phyloP scores from a whole-genome alignment of 1,140 invertebrate genomes.

The Bombus confusus region DNA sequence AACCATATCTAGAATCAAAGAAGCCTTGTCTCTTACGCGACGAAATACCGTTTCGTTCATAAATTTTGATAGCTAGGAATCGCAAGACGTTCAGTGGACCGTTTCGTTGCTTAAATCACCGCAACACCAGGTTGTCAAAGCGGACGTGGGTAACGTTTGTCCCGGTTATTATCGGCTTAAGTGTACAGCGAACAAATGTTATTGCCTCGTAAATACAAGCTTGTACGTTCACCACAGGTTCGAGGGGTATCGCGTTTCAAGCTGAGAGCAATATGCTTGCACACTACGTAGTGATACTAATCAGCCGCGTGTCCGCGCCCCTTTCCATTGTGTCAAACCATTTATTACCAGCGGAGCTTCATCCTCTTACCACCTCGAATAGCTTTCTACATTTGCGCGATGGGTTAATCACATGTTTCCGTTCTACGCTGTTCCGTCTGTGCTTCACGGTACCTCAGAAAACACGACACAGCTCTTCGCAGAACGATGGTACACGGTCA shows the following conservation, averaged over 20 bases:
- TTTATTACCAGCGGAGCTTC: constrained; percentile 62
- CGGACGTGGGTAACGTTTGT: constrained; percentile 43
- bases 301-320: constrained; percentile 64
- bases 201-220: constrained; percentile 65
- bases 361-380: constrained; percentile 60
- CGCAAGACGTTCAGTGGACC: not conserved
- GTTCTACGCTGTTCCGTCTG: not conserved
- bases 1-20: too few species aligned
- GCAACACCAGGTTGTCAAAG: constrained; percentile 37
- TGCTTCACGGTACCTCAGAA: too few species aligned
- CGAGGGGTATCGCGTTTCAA: constrained; percentile 59
- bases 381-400: constrained; percentile 57
- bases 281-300: constrained; percentile 58
- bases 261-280: constrained; percentile 50
- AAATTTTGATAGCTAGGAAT: constrained; percentile 39
- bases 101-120: constrained; percentile 60
- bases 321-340: constrained; percentile 71
- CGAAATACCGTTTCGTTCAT: constrained; percentile 31
- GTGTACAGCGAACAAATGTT: constrained; percentile 62
- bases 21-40: not conserved
- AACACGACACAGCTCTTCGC: too few species aligned
- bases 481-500: not conserved
- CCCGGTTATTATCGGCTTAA: constrained; percentile 66
- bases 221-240: constrained; percentile 13
- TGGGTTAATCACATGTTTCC: constrained; percentile 66